Evolutionary conservation across 2,888 invertebrate species (phyloP).

Genomic region (Oscheius sp.): DNA sequence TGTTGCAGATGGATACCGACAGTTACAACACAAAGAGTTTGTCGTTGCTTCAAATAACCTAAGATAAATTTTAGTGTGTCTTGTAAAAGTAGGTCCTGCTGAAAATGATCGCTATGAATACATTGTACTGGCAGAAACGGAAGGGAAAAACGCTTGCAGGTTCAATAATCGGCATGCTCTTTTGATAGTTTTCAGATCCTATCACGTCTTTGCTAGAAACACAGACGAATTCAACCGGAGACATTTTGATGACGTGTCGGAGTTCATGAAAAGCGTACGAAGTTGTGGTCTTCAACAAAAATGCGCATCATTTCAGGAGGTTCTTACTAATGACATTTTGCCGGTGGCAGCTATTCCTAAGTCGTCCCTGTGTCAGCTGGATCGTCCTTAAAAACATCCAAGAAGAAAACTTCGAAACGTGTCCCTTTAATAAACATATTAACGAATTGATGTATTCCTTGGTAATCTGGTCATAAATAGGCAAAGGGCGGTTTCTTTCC

Average conservation of each 20-base stretch:
- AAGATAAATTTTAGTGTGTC: conserved; percentile 54
- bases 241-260: conserved; percentile 66
- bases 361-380: conserved; percentile 54
- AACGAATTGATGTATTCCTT: neutral
- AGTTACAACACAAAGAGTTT: conserved; percentile 58
- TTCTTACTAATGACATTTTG: conserved; percentile 46
- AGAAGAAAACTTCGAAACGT: conserved; percentile 12
- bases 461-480: neutral
- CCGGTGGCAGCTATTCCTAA: conserved; percentile 59
- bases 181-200: conserved; percentile 42
- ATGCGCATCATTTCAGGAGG: conserved; percentile 26
- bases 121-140: conserved; percentile 64
- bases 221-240: conserved; percentile 64
- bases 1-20: conserved; percentile 52
- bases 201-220: conserved; percentile 64
- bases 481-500: conserved; percentile 2
- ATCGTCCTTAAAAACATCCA: conserved; percentile 40
- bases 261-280: conserved; percentile 61
- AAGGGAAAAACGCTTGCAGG: conserved; percentile 58
- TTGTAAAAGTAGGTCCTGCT: conserved; percentile 64
- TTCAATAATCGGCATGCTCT: neutral
- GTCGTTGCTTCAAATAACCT: conserved; percentile 5
- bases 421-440: neutral
- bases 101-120: conserved; percentile 63
- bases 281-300: too few species aligned